Evolutionary conservation across 2,113 vertebrate species (phyloP).

Genomic region (Chelonoidis abingdonii): DNA sequence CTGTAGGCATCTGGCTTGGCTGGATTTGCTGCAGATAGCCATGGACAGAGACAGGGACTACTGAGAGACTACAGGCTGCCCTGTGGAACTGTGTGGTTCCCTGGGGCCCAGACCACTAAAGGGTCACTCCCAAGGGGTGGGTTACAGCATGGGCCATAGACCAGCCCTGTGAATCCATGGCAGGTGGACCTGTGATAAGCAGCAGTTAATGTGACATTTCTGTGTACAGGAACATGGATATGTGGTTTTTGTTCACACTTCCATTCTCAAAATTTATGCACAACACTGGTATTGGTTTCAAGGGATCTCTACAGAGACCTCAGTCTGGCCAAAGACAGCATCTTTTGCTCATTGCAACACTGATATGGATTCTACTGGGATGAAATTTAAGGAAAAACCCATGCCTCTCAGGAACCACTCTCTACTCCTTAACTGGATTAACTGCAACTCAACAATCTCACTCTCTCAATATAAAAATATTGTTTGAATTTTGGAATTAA

Average conservation of each 20-base stretch:
- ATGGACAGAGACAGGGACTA: neutral
- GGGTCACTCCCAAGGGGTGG: neutral
- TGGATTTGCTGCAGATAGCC: neutral
- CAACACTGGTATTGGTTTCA: neutral
- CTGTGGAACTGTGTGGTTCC: neutral
- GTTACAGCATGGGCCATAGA: neutral
- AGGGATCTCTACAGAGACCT: neutral
- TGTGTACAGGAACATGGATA: neutral
- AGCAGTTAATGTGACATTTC: neutral
- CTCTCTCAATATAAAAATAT: neutral
- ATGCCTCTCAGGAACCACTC: neutral
- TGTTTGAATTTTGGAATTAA: neutral
- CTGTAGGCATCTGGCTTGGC: neutral
- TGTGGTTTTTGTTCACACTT: neutral
- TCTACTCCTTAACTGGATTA: neutral
- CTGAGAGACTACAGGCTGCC: neutral
- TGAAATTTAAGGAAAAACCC: neutral
- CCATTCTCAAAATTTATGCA: neutral
- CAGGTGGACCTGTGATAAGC: neutral
- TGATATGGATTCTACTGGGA: neutral
- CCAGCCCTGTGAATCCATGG: neutral
- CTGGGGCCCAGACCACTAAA: neutral
- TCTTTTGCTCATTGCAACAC: neutral
- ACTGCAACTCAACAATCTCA: neutral
- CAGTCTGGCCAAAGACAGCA: neutral